A percentile compares a stretch with the other conserved stretches of the same genome.
Conservation (phyloP, 2,888 invertebrate species). For the Apotomis capreana region DNA sequence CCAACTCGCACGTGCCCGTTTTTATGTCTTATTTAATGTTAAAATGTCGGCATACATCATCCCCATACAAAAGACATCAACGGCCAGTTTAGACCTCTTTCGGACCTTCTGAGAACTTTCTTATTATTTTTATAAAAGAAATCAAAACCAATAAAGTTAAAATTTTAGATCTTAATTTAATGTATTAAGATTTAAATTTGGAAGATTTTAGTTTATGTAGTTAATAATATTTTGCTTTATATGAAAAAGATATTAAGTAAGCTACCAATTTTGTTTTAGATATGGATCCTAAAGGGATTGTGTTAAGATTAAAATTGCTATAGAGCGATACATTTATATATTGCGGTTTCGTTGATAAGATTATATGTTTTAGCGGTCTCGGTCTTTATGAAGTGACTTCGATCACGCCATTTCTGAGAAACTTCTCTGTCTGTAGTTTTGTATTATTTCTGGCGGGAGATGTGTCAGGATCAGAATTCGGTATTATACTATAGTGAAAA, state of each 20-base stretch:
- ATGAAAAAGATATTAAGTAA: no score
- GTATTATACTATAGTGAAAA: no score
- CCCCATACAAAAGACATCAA: conserved; percentile 62
- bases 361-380: conserved; percentile 21
- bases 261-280: not conserved
- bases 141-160: conserved; percentile 2
- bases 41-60: conserved; percentile 30
- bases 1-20: not conserved
- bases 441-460: not conserved
- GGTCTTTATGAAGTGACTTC: conserved; percentile 5
- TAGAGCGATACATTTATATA: not conserved
- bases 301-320: not conserved
- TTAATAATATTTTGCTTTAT: no score
- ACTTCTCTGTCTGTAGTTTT: conserved; percentile 20
- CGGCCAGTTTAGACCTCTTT: conserved; percentile 43
- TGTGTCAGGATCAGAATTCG: no score
- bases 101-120: conserved; percentile 53
- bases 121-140: not conserved
- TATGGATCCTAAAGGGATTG: not conserved
- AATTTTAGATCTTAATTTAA: not conserved
- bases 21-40: conserved; percentile 9
- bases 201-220: not conserved
- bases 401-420: conserved; percentile 30
- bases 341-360: not conserved
- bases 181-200: not conserved